Percentiles rank a stretch among this genome's conserved stretches.
These are phyloP conservation scores for Agonopterix heracliana DNA, from an alignment of 2,888 invertebrate species.

Conservation along the genomic window DNA sequence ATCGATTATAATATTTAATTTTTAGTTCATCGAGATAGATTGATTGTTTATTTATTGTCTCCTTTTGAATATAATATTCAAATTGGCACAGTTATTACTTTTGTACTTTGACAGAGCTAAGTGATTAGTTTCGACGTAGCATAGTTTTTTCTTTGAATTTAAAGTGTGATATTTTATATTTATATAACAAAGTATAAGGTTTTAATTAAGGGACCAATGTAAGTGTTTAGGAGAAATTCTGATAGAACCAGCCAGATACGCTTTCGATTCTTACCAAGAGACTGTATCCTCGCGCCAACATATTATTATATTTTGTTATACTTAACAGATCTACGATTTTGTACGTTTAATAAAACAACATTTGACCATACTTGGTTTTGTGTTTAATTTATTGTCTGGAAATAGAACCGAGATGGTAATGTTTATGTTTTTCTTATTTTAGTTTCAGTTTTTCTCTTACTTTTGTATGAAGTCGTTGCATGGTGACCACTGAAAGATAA, in stretches of 20 bases:
- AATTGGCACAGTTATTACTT: constrained; percentile 72
- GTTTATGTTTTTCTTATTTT: constrained; percentile 45
- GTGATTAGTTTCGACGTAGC: constrained; percentile 68
- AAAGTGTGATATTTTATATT: constrained; percentile 77
- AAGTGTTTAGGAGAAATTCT: constrained; percentile 73
- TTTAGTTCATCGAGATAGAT: constrained; percentile 72
- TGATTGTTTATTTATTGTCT: constrained; percentile 74
- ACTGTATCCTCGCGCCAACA: constrained; percentile 52
- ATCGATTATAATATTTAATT: constrained; percentile 71
- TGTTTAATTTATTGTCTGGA: constrained; percentile 51
- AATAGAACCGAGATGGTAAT: constrained; percentile 48
- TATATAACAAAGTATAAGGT: constrained; percentile 74
- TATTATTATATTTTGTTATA: constrained; percentile 43
- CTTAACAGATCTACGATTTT: constrained; percentile 54
- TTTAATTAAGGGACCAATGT: constrained; percentile 76
- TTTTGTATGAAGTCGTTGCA: constrained; percentile 48
- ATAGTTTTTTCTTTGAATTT: constrained; percentile 72
- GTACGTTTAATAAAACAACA: constrained; percentile 59
- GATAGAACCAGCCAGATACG: constrained; percentile 52
- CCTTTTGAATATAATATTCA: constrained; percentile 68
- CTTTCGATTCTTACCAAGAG: constrained; percentile 56
- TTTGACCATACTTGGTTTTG: constrained; percentile 55
- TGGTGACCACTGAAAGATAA: constrained; percentile 66
- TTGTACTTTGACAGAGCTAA: constrained; percentile 72
- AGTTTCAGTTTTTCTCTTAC: constrained; percentile 66